A percentile compares a stretch with the other conserved stretches of the same genome.
Conservation (phyloP, 1,140 invertebrate genomes). For the Fragariocoptes setiger region DNA sequence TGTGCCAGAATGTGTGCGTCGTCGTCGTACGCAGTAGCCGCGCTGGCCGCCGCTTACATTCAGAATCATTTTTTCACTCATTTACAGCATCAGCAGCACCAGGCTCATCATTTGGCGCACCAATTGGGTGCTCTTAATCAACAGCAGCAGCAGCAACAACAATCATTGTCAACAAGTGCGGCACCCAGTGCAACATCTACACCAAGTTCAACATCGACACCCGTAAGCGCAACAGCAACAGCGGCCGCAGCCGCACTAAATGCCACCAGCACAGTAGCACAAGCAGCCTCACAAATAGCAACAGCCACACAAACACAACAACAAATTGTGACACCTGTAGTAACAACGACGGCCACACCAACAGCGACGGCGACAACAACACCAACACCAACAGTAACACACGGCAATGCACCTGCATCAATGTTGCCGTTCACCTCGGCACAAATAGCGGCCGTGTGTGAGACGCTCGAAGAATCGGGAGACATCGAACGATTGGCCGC, state of each 20-base stretch:
- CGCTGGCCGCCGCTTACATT: too few relatives aligned
- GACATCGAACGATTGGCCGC: conserved; percentile 78
- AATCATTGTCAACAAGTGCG: too few relatives aligned
- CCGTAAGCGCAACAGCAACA: conserved; percentile 2
- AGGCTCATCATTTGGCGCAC: too few relatives aligned
- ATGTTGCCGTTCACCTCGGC: too few relatives aligned
- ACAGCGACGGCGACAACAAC: not conserved
- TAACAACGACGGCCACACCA: not conserved
- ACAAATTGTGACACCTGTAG: not conserved
- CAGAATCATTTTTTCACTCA: too few relatives aligned
- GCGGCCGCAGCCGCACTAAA: conserved; percentile 8
- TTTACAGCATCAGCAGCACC: too few relatives aligned
- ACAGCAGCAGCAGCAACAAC: too few relatives aligned
- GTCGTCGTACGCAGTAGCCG: too few relatives aligned
- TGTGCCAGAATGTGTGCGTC: too few relatives aligned
- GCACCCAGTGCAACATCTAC: too few relatives aligned
- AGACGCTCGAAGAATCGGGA: conserved; percentile 86
- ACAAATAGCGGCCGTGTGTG: conserved; percentile 92
- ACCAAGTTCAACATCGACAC: too few relatives aligned
- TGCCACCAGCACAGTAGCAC: conserved; percentile 9
- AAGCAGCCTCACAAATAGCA: conserved; percentile 23
- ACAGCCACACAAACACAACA: conserved; percentile 54
- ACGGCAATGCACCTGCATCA: conserved; percentile 1
- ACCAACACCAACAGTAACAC: not conserved
- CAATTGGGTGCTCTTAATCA: too few relatives aligned